A percentile compares a stretch with the other conserved stretches of the same genome.
Conservation (phyloP, 2,113 vertebrate genomes). For the Poecilia latipinna region DNA sequence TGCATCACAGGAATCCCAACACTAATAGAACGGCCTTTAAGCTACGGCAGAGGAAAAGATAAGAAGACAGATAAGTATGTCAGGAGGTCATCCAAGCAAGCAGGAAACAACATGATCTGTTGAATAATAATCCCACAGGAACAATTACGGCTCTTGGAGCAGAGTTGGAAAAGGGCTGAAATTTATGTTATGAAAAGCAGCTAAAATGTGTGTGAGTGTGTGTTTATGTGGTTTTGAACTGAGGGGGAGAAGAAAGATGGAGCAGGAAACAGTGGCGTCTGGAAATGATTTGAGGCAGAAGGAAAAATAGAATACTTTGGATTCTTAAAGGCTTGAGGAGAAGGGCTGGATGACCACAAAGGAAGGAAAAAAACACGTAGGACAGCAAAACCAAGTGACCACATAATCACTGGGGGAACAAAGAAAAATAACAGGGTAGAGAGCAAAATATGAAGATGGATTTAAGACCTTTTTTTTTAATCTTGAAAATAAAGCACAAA, state of each 20-base stretch:
- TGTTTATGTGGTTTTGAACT: conserved; percentile 50
- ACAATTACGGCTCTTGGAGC: conserved; percentile 33
- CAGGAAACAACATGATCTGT: neutral
- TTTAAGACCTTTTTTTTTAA: neutral
- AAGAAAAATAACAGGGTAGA: conserved; percentile 6
- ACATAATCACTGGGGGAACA: conserved; percentile 26
- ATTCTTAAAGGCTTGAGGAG: conserved; percentile 75
- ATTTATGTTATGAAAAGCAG: conserved; percentile 37
- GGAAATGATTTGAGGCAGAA: conserved; percentile 81
- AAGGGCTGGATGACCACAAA: conserved; percentile 61
- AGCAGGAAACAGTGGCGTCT: conserved; percentile 79
- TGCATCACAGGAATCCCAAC: conserved; percentile 18
- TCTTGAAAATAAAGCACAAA: neutral
- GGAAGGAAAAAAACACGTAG: conserved; percentile 33
- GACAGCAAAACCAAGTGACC: conserved; percentile 17
- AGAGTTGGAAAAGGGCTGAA: conserved; percentile 13
- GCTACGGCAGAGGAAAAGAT: conserved; percentile 18
- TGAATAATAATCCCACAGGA: neutral
- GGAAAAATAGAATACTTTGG: conserved; percentile 81
- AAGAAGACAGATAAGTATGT: conserved; percentile 28
- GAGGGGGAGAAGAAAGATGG: conserved; percentile 18
- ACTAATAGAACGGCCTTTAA: conserved; percentile 33
- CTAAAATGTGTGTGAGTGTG: conserved; percentile 25
- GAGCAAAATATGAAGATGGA: conserved; percentile 11
- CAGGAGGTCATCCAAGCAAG: conserved; percentile 25